Conservation (phyloP, 2,888 invertebrate species). For the Tromatobia lineatoria region DNA sequence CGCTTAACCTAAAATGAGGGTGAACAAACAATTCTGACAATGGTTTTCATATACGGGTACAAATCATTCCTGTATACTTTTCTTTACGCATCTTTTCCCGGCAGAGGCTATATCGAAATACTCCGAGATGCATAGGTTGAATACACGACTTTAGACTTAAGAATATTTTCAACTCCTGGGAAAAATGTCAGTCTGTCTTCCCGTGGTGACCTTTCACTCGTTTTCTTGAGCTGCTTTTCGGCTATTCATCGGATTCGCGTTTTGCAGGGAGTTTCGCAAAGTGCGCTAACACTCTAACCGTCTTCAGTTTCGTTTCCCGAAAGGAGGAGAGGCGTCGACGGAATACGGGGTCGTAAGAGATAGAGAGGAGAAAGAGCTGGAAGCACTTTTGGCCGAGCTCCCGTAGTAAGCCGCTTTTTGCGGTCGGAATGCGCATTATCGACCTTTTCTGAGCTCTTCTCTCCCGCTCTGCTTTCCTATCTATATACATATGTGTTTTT, state of each 20-base stretch:
- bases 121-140: background rate
- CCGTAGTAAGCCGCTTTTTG: constrained; percentile 77
- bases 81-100: too few relatives aligned
- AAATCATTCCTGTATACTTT: too few relatives aligned
- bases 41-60: too few relatives aligned
- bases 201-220: background rate
- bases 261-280: background rate
- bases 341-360: constrained; percentile 37
- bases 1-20: too few relatives aligned
- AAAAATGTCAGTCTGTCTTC: constrained; percentile 48
- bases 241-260: background rate
- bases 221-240: constrained; percentile 14
- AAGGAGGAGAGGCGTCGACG: constrained; percentile 18
- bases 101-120: background rate
- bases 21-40: too few relatives aligned
- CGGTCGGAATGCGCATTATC: constrained; percentile 79
- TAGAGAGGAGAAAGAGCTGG: constrained; percentile 65
- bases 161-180: constrained; percentile 45
- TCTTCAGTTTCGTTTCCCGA: constrained; percentile 35
- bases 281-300: background rate
- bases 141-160: constrained; percentile 73
- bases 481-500: constrained; percentile 45
- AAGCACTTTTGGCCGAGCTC: constrained; percentile 76
- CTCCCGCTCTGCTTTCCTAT: constrained; percentile 26
- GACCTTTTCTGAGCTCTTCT: constrained; percentile 72